Conservation (phyloP, 2,888 invertebrate species). For the Patella caerulea region DNA sequence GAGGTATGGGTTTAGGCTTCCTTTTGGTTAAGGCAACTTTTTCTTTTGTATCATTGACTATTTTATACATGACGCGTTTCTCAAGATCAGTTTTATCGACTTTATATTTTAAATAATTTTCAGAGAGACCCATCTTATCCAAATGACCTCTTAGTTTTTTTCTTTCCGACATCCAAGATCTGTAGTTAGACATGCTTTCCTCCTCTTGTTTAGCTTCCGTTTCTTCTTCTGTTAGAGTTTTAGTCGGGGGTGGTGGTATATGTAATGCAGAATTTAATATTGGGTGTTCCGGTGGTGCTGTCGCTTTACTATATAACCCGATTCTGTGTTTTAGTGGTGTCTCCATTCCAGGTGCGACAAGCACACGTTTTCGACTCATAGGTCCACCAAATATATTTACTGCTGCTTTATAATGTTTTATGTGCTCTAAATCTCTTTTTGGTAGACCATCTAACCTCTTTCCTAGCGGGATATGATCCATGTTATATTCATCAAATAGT, state of each 20-base stretch:
- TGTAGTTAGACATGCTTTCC: slow-evolving; percentile 51
- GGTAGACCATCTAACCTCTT: slow-evolving; percentile 61
- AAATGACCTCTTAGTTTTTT: slow-evolving; percentile 60
- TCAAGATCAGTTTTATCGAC: slow-evolving; percentile 63
- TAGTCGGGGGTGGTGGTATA: slow-evolving; percentile 40
- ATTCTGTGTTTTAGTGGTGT: slow-evolving; percentile 57
- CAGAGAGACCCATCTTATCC: slow-evolving; percentile 62
- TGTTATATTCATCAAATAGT: slow-evolving; percentile 65
- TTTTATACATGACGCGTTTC: slow-evolving; percentile 53
- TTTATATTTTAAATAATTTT: slow-evolving; percentile 61
- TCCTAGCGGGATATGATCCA: slow-evolving; percentile 64
- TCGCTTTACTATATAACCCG: slow-evolving; percentile 47
- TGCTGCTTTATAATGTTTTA: slow-evolving; percentile 66
- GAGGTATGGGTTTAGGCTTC: slow-evolving; percentile 33
- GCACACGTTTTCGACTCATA: slow-evolving; percentile 57
- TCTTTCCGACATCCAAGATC: slow-evolving; percentile 60
- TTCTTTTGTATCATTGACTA: slow-evolving; percentile 38
- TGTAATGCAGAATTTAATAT: slow-evolving; percentile 46
- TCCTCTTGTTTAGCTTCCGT: slow-evolving; percentile 37
- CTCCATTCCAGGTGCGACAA: slow-evolving; percentile 65
- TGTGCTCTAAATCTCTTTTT: slow-evolving; percentile 58
- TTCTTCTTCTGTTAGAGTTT: slow-evolving; percentile 41
- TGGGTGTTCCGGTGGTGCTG: slow-evolving; percentile 41
- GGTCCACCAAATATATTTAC: slow-evolving; percentile 67
- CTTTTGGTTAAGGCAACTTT: slow-evolving; percentile 28